phyloP scores from a whole-genome alignment of 2,797 vertebrate genomes.

The Rhodeus uyekii region DNA sequence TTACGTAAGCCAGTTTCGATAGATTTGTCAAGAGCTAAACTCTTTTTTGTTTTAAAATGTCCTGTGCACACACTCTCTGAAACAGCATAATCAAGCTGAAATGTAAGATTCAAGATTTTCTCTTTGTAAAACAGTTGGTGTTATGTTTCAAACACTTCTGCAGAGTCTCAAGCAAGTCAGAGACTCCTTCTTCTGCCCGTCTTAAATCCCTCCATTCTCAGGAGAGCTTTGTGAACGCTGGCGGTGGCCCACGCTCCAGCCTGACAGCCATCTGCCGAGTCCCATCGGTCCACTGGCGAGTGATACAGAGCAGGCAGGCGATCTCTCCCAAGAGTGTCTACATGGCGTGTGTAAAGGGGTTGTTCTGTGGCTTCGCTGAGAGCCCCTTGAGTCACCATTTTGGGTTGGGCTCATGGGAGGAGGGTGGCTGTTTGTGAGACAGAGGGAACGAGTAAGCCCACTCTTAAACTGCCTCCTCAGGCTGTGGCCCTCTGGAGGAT shows the following conservation, averaged over 20 bases:
- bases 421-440: constrained; percentile 38
- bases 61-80: neutral
- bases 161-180: neutral
- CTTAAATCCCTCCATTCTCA: constrained; percentile 29
- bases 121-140: neutral
- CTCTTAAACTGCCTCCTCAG: constrained; percentile 78
- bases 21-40: constrained; percentile 14
- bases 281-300: constrained; percentile 71
- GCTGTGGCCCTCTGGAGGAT: constrained; percentile 74
- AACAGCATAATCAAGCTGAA: neutral
- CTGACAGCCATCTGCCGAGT: constrained; percentile 76
- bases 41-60: neutral
- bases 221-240: constrained; percentile 56
- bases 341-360: constrained; percentile 59
- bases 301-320: constrained; percentile 53
- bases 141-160: constrained; percentile 3
- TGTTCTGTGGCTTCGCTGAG: constrained; percentile 75
- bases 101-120: constrained; percentile 7
- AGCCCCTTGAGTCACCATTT: constrained; percentile 61
- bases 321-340: constrained; percentile 49
- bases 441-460: constrained; percentile 47
- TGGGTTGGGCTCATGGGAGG: constrained; percentile 46
- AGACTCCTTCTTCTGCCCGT: constrained; percentile 24
- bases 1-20: neutral
- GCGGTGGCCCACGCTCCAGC: constrained; percentile 67